Evolutionary conservation across 2,888 invertebrate species (phyloP).

Genomic region (Adineta ricciae): DNA sequence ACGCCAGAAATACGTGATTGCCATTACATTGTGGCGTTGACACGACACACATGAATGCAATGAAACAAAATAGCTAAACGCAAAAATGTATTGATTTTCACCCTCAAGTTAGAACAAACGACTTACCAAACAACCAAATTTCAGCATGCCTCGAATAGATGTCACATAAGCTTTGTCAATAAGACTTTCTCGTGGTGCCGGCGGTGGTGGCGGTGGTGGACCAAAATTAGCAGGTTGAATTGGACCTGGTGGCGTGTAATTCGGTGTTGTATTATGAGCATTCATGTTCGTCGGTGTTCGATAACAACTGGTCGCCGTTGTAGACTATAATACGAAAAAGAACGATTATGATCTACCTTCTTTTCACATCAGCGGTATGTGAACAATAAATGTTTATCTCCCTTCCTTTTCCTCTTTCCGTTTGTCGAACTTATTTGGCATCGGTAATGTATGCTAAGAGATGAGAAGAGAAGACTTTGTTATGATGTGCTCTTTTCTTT

Average conservation of each 20-base stretch:
- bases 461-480: background rate
- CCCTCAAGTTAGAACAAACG: too few relatives aligned
- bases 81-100: too few relatives aligned
- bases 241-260: background rate
- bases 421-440: background rate
- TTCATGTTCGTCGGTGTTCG: background rate
- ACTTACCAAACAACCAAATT: constrained; percentile 18
- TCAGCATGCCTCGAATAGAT: background rate
- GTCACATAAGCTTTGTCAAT: constrained; percentile 1
- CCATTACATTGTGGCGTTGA: background rate
- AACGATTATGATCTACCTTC: background rate
- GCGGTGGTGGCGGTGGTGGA: background rate
- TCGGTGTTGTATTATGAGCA: background rate
- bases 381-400: background rate
- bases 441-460: background rate
- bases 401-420: background rate
- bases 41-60: background rate
- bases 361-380: background rate
- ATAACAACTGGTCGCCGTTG: background rate
- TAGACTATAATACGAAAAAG: background rate
- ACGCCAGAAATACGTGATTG: background rate
- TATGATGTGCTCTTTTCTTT: background rate
- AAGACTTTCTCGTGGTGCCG: background rate
- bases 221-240: background rate
- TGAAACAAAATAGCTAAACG: background rate